Conservation (phyloP, 2,797 vertebrate genomes). For the Champsocephalus esox region DNA sequence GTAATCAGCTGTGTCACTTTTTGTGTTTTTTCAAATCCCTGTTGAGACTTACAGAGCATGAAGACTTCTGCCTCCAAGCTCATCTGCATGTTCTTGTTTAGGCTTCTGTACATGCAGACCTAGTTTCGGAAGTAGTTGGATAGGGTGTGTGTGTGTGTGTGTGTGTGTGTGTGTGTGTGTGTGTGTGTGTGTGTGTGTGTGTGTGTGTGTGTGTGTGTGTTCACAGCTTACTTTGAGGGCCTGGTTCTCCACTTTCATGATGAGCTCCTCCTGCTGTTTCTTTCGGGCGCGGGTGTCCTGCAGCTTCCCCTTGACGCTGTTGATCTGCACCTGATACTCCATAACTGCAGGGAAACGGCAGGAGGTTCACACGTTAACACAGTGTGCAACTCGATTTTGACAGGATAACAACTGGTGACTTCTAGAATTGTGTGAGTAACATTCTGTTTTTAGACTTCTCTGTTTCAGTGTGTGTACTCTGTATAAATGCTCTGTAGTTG, state of each 20-base stretch:
- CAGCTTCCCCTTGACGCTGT: conserved; percentile 92
- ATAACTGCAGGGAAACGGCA: conserved; percentile 83
- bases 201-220: conserved; percentile 18
- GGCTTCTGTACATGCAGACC: conserved; percentile 44
- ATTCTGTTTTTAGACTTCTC: no score
- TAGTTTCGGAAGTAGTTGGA: conserved; percentile 38
- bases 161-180: background rate
- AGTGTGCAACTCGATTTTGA: no score
- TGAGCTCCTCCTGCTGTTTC: conserved; percentile 97
- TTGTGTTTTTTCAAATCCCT: conserved; percentile 42
- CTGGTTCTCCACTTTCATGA: conserved; percentile 98
- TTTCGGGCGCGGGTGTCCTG: conserved; percentile 95
- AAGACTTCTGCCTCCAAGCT: conserved; percentile 54
- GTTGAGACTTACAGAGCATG: conserved; percentile 40
- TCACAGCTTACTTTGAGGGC: conserved; percentile 91
- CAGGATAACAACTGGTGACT: no score
- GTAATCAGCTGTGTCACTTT: conserved; percentile 35
- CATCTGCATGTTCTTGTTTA: conserved; percentile 47
- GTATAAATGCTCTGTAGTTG: no score
- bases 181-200: conserved; percentile 3
- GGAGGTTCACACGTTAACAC: conserved; percentile 15
- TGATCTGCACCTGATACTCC: conserved; percentile 96
- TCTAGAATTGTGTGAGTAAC: no score
- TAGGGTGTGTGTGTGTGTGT: background rate
- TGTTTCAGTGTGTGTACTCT: no score